A percentile compares a stretch with the other conserved stretches of the same genome.
These are phyloP conservation scores for Leptodirus hochenwartii DNA, from an alignment of 2,888 invertebrate genomes.

Conservation along the genomic window DNA sequence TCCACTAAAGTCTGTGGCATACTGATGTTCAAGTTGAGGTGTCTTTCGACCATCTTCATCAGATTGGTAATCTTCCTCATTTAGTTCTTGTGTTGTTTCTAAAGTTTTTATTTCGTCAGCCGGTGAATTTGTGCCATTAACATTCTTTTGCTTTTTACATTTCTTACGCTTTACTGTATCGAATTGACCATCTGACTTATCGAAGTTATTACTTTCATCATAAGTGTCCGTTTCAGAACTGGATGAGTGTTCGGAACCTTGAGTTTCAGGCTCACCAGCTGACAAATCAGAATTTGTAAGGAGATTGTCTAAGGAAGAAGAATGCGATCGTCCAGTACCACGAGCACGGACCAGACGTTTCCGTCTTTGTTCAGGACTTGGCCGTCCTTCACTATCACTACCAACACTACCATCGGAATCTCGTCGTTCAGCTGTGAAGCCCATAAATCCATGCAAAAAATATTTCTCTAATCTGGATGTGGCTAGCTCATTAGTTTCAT, in stretches of 20 bases:
- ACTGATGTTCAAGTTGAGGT: conserved; percentile 40
- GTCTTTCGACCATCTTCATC: conserved; percentile 49
- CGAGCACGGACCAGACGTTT: conserved; percentile 66
- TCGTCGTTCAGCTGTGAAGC: conserved; percentile 55
- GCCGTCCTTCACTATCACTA: conserved; percentile 76
- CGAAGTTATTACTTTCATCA: conserved; percentile 47
- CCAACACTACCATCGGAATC: conserved; percentile 78
- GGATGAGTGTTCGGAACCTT: conserved; percentile 36
- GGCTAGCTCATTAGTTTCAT: conserved; percentile 41
- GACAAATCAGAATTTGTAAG: conserved; percentile 40
- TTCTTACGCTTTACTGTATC: conserved; percentile 75
- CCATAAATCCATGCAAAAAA: conserved; percentile 72
- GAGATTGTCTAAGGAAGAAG: conserved; percentile 63
- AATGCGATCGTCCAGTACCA: conserved; percentile 67
- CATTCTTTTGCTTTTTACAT: conserved; percentile 43
- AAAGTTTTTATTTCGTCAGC: conserved; percentile 42
- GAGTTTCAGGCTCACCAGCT: conserved; percentile 23
- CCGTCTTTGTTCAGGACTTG: conserved; percentile 71
- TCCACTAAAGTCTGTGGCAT: conserved; percentile 27
- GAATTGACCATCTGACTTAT: conserved; percentile 54
- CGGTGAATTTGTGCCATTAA: conserved; percentile 31
- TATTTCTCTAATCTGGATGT: conserved; percentile 79
- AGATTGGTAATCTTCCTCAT: conserved; percentile 35
- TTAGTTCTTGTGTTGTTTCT: conserved; percentile 40
- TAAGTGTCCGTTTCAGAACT: conserved; percentile 57